Evolutionary conservation across 37 sponge, comb jelly and placozoan species (phyloP).

Genomic region (Halisarca cf. caerulea): DNA sequence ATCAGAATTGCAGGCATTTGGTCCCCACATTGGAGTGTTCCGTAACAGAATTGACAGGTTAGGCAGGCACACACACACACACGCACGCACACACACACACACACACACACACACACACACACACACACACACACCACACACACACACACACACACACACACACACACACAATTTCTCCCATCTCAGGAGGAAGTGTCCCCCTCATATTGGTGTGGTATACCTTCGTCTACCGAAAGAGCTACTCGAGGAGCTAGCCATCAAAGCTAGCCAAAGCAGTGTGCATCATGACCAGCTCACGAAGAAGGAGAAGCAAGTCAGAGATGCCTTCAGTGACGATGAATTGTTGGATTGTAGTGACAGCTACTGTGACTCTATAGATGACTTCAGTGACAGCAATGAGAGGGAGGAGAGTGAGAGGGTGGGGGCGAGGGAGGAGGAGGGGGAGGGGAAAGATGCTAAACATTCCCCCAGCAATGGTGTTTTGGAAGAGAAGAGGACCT

Average conservation of each 20-base stretch:
- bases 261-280: not conserved
- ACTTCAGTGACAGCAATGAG: not conserved
- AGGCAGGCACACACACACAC: not conserved
- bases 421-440: too few relatives aligned
- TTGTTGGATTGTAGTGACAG: not conserved
- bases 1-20: not conserved
- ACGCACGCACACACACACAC: constrained; percentile 56
- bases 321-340: constrained; percentile 15
- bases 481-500: not conserved
- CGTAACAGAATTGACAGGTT: constrained; percentile 3
- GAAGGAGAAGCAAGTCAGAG: not conserved
- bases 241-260: constrained; percentile 1
- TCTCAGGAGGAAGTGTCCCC: constrained; percentile 60
- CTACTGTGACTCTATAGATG: not conserved
- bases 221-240: constrained; percentile 41
- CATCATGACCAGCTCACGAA: not conserved
- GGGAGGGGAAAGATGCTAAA: too few relatives aligned
- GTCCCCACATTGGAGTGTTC: not conserved
- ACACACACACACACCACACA: constrained; percentile 41
- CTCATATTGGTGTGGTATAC: constrained; percentile 54
- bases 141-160: constrained; percentile 53
- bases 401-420: not conserved
- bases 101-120: not conserved
- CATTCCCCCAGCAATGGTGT: not conserved
- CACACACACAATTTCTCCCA: not conserved